Percentiles rank a stretch among this genome's conserved stretches.
Evolutionary conservation across 2,113 vertebrate species (phyloP).

Genomic region (Entomyzon cyanotis): DNA sequence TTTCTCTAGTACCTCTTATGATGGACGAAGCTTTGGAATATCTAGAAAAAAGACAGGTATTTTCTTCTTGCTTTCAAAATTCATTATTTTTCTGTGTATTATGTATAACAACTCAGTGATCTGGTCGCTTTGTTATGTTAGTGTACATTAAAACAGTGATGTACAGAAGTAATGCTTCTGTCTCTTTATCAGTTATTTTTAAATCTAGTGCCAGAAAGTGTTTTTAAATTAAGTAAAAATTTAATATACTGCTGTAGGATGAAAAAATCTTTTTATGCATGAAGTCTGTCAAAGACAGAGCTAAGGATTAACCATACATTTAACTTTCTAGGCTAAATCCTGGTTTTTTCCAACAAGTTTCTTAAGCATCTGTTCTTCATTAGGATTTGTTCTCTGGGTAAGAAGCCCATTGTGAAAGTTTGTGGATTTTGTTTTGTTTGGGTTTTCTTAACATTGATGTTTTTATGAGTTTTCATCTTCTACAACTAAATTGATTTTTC

Average conservation of each 20-base stretch:
- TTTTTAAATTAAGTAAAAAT: constrained; percentile 5
- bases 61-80: not conserved
- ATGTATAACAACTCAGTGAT: not conserved
- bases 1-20: constrained; percentile 90
- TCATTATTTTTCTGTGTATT: not conserved
- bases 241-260: not conserved
- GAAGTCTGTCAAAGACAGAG: not conserved
- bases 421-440: not conserved
- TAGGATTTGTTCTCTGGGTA: not conserved
- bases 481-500: not conserved
- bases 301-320: not conserved
- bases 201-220: not conserved
- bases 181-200: not conserved
- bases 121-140: not conserved
- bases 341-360: not conserved
- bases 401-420: not conserved
- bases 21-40: constrained; percentile 94
- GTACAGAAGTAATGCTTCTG: not conserved
- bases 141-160: not conserved
- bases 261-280: not conserved
- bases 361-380: not conserved
- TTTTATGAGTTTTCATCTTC: not conserved
- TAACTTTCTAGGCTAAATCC: not conserved
- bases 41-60: constrained; percentile 91
- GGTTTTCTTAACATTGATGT: not conserved